Percentiles rank a stretch among this genome's conserved stretches.
Evolutionary conservation across 2,888 invertebrate species (phyloP).

Genomic region (Diarsia mendica): DNA sequence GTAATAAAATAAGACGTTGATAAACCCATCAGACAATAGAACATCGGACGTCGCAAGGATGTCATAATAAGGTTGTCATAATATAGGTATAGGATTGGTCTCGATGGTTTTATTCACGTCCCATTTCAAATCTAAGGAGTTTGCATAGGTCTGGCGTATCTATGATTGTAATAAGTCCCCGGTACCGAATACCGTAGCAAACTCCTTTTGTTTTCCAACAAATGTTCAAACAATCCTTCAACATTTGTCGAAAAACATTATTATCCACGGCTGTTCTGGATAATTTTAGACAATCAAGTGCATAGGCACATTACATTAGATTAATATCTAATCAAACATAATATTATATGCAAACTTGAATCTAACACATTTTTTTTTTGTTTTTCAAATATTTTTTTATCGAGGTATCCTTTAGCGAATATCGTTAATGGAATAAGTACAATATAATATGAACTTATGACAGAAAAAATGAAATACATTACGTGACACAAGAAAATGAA

Average conservation of each 20-base stretch:
- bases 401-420: constrained; percentile 87
- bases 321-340: constrained; percentile 87
- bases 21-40: constrained; percentile 61
- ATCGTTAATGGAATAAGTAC: constrained; percentile 89
- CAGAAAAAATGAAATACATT: constrained; percentile 81
- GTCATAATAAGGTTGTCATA: constrained; percentile 35
- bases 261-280: constrained; percentile 81
- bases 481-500: constrained; percentile 81
- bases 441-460: constrained; percentile 87
- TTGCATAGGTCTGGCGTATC: constrained; percentile 71
- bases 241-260: constrained; percentile 73
- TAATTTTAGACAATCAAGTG: constrained; percentile 77
- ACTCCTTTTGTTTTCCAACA: constrained; percentile 73
- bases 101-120: constrained; percentile 68
- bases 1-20: constrained; percentile 61
- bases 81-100: background rate
- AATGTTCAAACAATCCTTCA: constrained; percentile 58
- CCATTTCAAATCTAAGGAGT: constrained; percentile 65
- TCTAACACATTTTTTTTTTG: constrained; percentile 80
- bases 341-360: constrained; percentile 87
- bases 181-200: constrained; percentile 69
- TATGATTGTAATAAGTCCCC: constrained; percentile 73
- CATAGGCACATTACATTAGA: constrained; percentile 88
- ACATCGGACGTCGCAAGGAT: constrained; percentile 36
- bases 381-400: constrained; percentile 81